Percentiles rank a stretch among this genome's conserved stretches.
phyloP scores from a whole-genome alignment of 2,888 invertebrate species.

The Cephus rjabovi region DNA sequence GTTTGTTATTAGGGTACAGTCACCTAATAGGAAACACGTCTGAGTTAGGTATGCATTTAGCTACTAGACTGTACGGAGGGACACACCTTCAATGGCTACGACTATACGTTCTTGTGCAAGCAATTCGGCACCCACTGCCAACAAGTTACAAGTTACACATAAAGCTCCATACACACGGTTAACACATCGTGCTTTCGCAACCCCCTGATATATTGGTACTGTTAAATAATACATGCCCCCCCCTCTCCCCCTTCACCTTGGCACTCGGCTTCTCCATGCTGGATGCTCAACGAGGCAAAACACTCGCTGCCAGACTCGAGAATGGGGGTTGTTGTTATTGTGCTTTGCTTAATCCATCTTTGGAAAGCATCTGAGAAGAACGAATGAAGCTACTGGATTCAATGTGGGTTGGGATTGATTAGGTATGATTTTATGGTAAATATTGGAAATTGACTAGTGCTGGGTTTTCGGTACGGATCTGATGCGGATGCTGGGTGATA shows the following conservation, averaged over 20 bases:
- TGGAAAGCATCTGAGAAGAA: not conserved
- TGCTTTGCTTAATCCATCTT: not conserved
- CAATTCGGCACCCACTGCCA: conserved; percentile 20
- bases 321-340: not conserved
- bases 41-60: not conserved
- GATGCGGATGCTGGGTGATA: not conserved
- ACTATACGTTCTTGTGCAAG: conserved; percentile 7
- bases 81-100: not conserved
- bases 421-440: not conserved
- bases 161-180: not conserved
- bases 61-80: not conserved
- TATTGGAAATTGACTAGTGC: not conserved
- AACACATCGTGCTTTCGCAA: not conserved
- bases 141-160: conserved; percentile 18
- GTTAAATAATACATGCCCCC: not conserved
- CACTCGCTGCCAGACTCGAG: not conserved
- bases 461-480: not conserved
- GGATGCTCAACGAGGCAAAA: not conserved
- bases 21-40: not conserved
- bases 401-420: not conserved
- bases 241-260: not conserved
- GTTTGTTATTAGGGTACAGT: not conserved
- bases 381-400: not conserved
- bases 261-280: not conserved
- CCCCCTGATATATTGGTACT: not conserved